A percentile compares a stretch with the other conserved stretches of the same genome.
Conservation (phyloP, 2,888 invertebrate species). For the Hydrotaea cyrtoneurina region DNA sequence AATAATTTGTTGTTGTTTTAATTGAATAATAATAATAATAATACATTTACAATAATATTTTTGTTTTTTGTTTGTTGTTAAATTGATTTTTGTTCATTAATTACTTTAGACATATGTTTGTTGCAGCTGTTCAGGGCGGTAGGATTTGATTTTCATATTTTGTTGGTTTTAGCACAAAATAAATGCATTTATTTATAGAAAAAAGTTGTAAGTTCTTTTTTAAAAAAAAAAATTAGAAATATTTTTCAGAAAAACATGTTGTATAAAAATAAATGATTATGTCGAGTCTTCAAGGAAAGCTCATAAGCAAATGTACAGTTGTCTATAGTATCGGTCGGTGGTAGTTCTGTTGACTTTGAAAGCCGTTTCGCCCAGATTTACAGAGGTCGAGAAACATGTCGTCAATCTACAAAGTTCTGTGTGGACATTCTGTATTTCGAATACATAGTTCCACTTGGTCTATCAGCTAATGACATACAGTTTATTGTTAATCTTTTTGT, state of each 20-base stretch:
- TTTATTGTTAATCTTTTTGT: no score
- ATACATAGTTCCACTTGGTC: no score
- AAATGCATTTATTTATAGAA: constrained; percentile 31
- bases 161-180: constrained; percentile 10
- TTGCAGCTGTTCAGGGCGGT: background rate
- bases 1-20: constrained; percentile 23
- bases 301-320: background rate
- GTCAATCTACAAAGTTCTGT: no score
- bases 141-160: constrained; percentile 32
- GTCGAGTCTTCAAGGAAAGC: background rate
- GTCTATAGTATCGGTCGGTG: background rate
- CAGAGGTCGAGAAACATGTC: no score
- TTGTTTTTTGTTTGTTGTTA: background rate
- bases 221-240: constrained; percentile 7
- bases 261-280: background rate
- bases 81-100: background rate
- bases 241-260: constrained; percentile 9
- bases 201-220: no score
- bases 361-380: background rate
- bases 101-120: background rate
- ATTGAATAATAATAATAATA: background rate
- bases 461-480: no score
- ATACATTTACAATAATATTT: background rate
- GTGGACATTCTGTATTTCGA: no score
- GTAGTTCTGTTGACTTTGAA: background rate